phyloP scores from a whole-genome alignment of 1,140 invertebrate genomes.

The Lasaia peninsularis region DNA sequence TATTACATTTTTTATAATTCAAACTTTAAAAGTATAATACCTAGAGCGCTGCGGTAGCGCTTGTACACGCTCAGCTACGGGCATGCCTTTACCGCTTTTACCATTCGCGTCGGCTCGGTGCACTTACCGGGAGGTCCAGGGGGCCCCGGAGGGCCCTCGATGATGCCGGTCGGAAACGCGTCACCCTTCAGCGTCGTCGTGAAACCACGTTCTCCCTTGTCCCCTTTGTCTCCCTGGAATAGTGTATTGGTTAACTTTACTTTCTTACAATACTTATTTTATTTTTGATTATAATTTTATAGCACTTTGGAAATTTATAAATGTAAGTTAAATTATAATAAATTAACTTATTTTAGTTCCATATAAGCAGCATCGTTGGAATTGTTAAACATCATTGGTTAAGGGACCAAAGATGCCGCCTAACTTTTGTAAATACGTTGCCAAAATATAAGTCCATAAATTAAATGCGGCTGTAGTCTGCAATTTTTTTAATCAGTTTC shows the following conservation, averaged over 20 bases:
- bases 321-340: no score
- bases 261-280: background rate
- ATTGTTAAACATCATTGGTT: no score
- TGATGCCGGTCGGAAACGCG: slow-evolving; percentile 92
- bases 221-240: slow-evolving; percentile 91
- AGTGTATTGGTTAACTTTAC: background rate
- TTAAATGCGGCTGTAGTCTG: no score
- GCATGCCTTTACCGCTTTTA: background rate
- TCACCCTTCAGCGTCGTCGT: slow-evolving; percentile 94
- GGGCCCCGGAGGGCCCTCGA: slow-evolving; percentile 95
- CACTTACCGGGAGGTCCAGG: slow-evolving; percentile 89
- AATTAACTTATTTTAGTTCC: no score
- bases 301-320: no score
- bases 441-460: no score
- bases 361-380: no score
- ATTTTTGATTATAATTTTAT: no score
- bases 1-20: background rate
- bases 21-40: background rate
- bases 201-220: slow-evolving; percentile 92
- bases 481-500: no score
- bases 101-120: background rate
- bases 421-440: no score
- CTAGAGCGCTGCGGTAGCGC: background rate
- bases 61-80: slow-evolving; percentile 9
- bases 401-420: no score